Evolutionary conservation across 2,888 invertebrate species (phyloP), one percentile per base, ranked within the genome.

Genomic region (Diadegma fenestrale): DNA sequence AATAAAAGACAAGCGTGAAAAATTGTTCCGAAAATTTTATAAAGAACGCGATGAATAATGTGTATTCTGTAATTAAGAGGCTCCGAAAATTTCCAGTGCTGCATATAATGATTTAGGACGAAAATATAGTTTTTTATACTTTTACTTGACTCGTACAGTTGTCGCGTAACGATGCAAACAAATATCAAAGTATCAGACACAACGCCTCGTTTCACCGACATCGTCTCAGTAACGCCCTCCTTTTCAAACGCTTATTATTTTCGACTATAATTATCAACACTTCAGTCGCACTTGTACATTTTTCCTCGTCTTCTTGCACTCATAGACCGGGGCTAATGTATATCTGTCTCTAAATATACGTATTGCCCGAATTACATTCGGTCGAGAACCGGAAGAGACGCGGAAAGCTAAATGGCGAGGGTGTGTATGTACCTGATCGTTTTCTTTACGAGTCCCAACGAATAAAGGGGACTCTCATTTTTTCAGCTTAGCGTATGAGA

Each of bases 391-490:
- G 51, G 73, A 43, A 61, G 26, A 66, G 63, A 68, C 72, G 45
- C 72, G 45, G 66, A 73, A 80, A 71, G 77, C n/a, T 77, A 82
- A 80, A 48, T 17, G 45, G 73, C 72, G 79, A 80, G 85, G 82
- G 58, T 58, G 58, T 58, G 26, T 12, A 26, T 33, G 58, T 58
- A 58, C 58, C 58, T 82, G 85, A 63, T 68, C 37, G 80, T 14
- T 66, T 37, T 45, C 66, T 73, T 26, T 82, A 26, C 72, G 71
- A 88, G 80, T 81, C 78, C 66, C 83, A 77, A 73, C 83, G 87
- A 86, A 88, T 88, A 87, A 87, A 87, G 86, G 84, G 85, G 87
- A 69, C 87, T 87, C 88, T 88, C 85, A 88, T 87, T 88, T 86
- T 87, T 87, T 73, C 80, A 37, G 69, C 69, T 81, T 45, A 80